Evolutionary conservation across 2,888 invertebrate genomes (phyloP).

Genomic region (Chrysopilus asiliformis): DNA sequence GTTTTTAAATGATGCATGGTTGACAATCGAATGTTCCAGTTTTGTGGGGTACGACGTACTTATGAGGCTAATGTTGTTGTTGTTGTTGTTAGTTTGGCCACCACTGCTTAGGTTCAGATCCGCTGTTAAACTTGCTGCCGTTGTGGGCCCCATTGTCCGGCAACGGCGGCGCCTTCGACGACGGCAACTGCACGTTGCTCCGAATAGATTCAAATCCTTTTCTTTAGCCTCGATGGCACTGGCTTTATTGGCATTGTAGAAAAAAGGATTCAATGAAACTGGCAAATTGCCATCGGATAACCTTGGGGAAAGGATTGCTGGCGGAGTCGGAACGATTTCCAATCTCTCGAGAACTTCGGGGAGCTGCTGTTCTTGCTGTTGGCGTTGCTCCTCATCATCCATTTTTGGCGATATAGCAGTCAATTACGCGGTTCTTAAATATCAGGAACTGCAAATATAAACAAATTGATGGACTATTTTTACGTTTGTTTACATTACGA

Average conservation of each 20-base stretch:
- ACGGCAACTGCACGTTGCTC: slow-evolving; percentile 12
- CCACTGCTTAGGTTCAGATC: no score
- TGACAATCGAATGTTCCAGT: slow-evolving; percentile 13
- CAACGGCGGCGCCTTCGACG: background rate
- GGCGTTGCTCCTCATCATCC: slow-evolving; percentile 7
- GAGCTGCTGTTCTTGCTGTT: no score
- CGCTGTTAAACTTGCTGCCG: background rate
- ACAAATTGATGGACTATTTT: no score
- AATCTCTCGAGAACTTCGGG: slow-evolving; percentile 42
- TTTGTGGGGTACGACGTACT: no score
- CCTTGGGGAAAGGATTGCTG: slow-evolving; percentile 22
- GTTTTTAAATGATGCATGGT: slow-evolving; percentile 14
- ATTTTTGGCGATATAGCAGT: no score
- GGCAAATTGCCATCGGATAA: slow-evolving; percentile 16
- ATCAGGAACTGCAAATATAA: no score
- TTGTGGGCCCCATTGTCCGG: background rate
- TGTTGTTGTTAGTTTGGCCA: no score
- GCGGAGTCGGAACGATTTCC: slow-evolving; percentile 42
- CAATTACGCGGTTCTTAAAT: no score
- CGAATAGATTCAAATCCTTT: slow-evolving; percentile 11
- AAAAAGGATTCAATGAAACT: slow-evolving; percentile 14
- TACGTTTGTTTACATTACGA: no score
- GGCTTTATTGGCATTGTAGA: slow-evolving; percentile 30
- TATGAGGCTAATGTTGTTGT: no score
- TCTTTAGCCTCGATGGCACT: slow-evolving; percentile 3